Evolutionary conservation across 2,113 vertebrate genomes (phyloP), one percentile per base, ranked within the genome.

Genomic region (Nerophis lumbriciformis): DNA sequence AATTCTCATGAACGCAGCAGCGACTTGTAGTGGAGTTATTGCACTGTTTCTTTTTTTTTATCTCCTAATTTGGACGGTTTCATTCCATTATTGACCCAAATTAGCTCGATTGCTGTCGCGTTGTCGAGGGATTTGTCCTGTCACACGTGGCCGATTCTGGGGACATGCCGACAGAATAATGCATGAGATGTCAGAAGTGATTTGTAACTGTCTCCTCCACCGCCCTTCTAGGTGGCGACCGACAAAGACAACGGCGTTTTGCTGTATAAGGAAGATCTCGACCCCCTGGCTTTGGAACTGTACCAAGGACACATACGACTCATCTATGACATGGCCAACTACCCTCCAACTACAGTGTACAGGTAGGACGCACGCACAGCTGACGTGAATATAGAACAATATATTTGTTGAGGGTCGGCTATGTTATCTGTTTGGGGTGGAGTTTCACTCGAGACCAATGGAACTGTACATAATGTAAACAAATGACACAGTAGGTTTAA

Each of bases 301-400:
- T 99, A 98, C 85, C 96, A 98, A 83, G 96, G 96, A 39, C 96
- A 99, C 0, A 94, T 98, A 69, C 88, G 96, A 45, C 93, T 98
- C 66, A 92, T 97, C 76, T 98, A 98, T 0, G 94, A 97, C 89
- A 93, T 94, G 1, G 81, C 93, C 80, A 95, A 84, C 79, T 94
- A 95, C 71, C 94, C 94, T 4, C 95, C 94, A 0, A 97, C 93
- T 57, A 98, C 96, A 0, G 92, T 98, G 0, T 98, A 99, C 80
- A 99, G 96, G 96, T 97, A 75, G 35, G 79, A 79, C 54, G 8
- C 2, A 65, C 59, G 59, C 48, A 58, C 39, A 58, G 47, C 28
- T 51, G 5, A 15, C 48, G 1, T 28, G 28, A 28, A 28, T 28
- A 28, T 28, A 28, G 28, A 28, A 28, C 28, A 28, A 28, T 28